phyloP scores from a whole-genome alignment of 1,140 invertebrate species.

The Cylas formicarius region DNA sequence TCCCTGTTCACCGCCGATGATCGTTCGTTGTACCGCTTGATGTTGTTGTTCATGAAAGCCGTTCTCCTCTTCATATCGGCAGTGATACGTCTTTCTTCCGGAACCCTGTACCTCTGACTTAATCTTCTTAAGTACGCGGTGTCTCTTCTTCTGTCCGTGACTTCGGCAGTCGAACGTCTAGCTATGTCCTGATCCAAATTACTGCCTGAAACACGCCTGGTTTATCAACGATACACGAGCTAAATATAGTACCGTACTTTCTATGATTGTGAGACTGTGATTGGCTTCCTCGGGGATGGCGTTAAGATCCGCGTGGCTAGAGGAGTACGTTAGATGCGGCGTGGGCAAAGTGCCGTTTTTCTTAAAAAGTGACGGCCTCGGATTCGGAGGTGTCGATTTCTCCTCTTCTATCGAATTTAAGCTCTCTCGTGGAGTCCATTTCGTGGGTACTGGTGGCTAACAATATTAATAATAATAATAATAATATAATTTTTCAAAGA shows the following conservation, averaged over 20 bases:
- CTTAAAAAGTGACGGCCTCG: slow-evolving; percentile 10
- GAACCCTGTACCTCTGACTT: slow-evolving; percentile 41
- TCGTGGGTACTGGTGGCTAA: too few species aligned
- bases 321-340: too few species aligned
- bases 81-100: slow-evolving; percentile 40
- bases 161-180: slow-evolving; percentile 3
- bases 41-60: slow-evolving; percentile 60
- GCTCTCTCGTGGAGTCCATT: too few species aligned
- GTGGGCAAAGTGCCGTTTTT: slow-evolving; percentile 13
- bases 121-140: slow-evolving; percentile 24
- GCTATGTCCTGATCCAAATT: slow-evolving; percentile 12
- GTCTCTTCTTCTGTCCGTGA: slow-evolving; percentile 5
- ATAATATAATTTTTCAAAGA: too few species aligned
- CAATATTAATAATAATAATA: too few species aligned
- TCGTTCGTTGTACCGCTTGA: slow-evolving; percentile 61
- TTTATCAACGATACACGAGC: too few species aligned
- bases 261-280: slow-evolving; percentile 12
- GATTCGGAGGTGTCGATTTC: neutral
- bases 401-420: too few species aligned
- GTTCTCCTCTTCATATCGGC: slow-evolving; percentile 44
- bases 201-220: too few species aligned
- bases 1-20: slow-evolving; percentile 60
- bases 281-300: slow-evolving; percentile 8
- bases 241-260: too few species aligned
- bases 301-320: neutral